Evolutionary conservation across 2,797 vertebrate species (phyloP), one percentile per base, ranked within the genome.

Genomic region (Characodon lateralis): DNA sequence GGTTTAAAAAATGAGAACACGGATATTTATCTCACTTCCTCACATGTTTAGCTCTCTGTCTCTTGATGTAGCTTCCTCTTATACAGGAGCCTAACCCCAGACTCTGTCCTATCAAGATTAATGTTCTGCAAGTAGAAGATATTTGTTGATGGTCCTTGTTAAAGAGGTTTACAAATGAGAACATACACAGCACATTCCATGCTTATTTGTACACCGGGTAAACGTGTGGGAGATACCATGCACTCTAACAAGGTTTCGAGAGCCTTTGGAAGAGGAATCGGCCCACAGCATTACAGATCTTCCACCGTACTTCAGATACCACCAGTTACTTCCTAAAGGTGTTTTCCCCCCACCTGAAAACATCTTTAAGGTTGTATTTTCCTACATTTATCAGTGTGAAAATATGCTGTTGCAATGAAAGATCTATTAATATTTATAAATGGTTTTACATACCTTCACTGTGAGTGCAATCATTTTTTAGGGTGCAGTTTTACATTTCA

Each of bases 11-110:
- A 22, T 10, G 53, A 78, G 74, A 85, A 76, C 58, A 61, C 35
- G 68, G 85, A 88, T 88, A 16, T 56, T 26, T 81, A 82, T 92
- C 87, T 87, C 63, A 91, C 88, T 92, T 91, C 89, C 89, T 85
- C 75, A 50, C 71, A 28, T 24, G 31, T 50, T 26, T 20, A 63
- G 20, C 77, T 83, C 63, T 6, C 16, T 26, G 48, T 88, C 31
- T 73, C 31, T 35, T 73, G 39, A 76, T 31, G 61, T 68, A 22
- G 80, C 72, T 88, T 89, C 85, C 81, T 89, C 80, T 86, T 81
- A 20, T 16, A 59, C n/a, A 77, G 18, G 1, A n/a, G 0, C 46
- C 28, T 20, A 74, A 63, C 43, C 2, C 1, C 20, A 68, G 59
- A 72, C 48, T 28, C 22, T 48, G 14, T 18, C 56, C 24, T 65